Evolutionary conservation across 2,888 invertebrate species (phyloP).

Genomic region (Campoletis raptor): DNA sequence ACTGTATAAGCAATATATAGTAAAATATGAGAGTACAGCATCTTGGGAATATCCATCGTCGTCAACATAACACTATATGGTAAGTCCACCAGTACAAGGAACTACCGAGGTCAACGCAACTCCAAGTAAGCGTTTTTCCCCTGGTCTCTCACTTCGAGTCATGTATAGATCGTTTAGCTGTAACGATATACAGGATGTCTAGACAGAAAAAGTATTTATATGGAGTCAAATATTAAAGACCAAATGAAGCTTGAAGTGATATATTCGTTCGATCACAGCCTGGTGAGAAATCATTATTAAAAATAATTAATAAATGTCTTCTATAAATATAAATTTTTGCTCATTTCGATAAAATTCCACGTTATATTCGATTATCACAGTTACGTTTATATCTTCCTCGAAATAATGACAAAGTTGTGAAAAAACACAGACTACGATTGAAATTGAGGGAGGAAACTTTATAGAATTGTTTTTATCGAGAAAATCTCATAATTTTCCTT

Average conservation of each 20-base stretch:
- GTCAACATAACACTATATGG: conserved; percentile 2
- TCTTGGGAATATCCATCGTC: conserved; percentile 13
- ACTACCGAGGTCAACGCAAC: conserved; percentile 67
- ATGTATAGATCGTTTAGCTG: not conserved
- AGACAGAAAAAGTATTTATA: conserved; percentile 3
- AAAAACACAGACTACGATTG: not conserved
- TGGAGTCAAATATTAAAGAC: not conserved
- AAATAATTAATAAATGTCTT: not conserved
- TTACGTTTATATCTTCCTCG: not conserved
- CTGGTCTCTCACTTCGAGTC: conserved; percentile 37
- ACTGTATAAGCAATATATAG: not conserved
- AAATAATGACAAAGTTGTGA: not conserved
- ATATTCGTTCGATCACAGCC: not conserved
- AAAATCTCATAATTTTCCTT: not conserved
- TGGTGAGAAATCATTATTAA: not conserved
- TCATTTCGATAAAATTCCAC: not conserved
- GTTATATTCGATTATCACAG: not conserved
- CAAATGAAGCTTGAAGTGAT: not conserved
- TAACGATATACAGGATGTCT: conserved; percentile 26
- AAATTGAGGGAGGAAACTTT: not conserved
- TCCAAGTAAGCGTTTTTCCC: conserved; percentile 58
- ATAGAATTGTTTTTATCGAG: not conserved
- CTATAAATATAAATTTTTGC: not conserved
- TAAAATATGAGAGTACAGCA: conserved; percentile 5
- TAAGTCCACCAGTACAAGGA: conserved; percentile 49